Evolutionary conservation across 2,888 invertebrate genomes (phyloP).

Genomic region (Strigamia maritima): DNA sequence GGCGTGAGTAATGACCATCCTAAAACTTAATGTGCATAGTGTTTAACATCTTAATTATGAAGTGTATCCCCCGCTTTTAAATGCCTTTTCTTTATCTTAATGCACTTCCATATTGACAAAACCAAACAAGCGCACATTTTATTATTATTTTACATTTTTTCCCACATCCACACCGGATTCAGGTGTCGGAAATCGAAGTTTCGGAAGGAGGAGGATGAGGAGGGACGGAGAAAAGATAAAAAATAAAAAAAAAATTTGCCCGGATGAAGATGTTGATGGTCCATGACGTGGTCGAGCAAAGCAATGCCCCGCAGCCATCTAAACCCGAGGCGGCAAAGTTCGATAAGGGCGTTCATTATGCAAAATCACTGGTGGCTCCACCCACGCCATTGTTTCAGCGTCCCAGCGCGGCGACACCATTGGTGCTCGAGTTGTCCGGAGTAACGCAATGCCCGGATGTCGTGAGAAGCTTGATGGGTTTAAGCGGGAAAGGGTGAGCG

Average conservation of each 20-base stretch:
- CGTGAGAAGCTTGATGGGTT: constrained; percentile 21
- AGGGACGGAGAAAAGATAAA: no score
- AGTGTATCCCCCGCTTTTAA: constrained; percentile 30
- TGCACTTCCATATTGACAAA: background rate
- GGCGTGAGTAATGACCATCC: constrained; percentile 29
- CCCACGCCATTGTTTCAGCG: constrained; percentile 27
- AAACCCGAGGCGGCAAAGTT: constrained; percentile 21
- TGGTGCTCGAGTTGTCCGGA: constrained; percentile 27
- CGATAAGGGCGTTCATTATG: constrained; percentile 26
- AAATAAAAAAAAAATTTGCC: background rate
- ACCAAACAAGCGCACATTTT: no score
- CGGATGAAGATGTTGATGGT: constrained; percentile 12
- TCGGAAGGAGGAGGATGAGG: background rate
- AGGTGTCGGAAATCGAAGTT: constrained; percentile 1
- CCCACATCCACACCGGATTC: background rate
- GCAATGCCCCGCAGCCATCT: constrained; percentile 6
- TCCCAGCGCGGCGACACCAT: constrained; percentile 27
- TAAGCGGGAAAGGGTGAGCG: background rate
- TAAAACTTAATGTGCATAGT: constrained; percentile 38
- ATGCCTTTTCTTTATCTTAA: constrained; percentile 12
- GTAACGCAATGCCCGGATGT: constrained; percentile 18
- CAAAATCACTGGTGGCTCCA: constrained; percentile 22
- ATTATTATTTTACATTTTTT: background rate
- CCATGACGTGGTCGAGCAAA: constrained; percentile 12
- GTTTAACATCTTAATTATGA: constrained; percentile 39